A percentile compares a stretch with the other conserved stretches of the same genome.
Evolutionary conservation across 1,140 invertebrate genomes (phyloP).

Genomic region (Melanaphis sacchari): DNA sequence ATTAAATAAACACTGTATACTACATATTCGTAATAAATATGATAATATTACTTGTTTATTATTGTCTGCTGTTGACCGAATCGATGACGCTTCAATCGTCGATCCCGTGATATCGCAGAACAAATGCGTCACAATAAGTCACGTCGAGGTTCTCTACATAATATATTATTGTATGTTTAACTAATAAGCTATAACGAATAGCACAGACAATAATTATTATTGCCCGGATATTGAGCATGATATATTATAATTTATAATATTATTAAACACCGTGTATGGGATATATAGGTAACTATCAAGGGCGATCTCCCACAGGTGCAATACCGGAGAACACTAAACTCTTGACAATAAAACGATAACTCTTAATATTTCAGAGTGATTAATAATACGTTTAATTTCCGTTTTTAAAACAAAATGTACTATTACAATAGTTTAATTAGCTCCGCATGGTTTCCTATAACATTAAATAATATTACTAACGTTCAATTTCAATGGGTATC

Average conservation of each 20-base stretch:
- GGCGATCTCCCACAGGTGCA: not conserved
- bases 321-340: not conserved
- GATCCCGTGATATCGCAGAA: not conserved
- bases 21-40: not conserved
- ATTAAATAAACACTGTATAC: not conserved
- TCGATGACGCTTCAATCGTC: not conserved
- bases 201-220: not conserved
- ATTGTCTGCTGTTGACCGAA: not conserved
- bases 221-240: not conserved
- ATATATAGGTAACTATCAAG: not conserved
- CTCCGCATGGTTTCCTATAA: not conserved
- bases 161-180: not conserved
- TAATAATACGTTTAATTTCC: not conserved
- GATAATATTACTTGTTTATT: not conserved
- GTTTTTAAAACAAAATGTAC: not conserved
- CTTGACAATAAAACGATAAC: not conserved
- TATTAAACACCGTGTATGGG: not conserved
- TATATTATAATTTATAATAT: not conserved
- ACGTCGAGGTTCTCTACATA: not conserved
- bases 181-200: not conserved
- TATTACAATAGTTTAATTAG: not conserved
- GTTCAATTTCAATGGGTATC: not conserved
- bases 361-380: not conserved
- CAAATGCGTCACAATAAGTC: not conserved
- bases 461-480: not conserved